Evolutionary conservation across 2,888 invertebrate species (phyloP).

Genomic region (Synergus laeviventris): DNA sequence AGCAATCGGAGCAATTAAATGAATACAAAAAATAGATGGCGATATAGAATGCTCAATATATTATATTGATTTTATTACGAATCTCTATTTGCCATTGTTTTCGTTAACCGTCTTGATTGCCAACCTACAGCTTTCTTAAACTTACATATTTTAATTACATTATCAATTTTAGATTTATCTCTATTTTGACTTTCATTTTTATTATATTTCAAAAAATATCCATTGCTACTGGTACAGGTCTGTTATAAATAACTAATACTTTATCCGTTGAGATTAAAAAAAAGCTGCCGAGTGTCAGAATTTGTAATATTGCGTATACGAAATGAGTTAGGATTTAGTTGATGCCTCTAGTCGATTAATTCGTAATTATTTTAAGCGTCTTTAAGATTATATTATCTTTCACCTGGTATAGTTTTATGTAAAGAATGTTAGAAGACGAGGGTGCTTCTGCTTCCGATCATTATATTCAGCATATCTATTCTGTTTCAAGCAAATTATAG

Average conservation of each 20-base stretch:
- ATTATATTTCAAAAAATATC: neutral
- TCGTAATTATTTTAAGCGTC: constrained; percentile 31
- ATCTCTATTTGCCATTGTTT: constrained; percentile 16
- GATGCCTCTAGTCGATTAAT: constrained; percentile 35
- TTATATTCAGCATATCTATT: constrained; percentile 12
- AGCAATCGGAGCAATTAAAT: neutral
- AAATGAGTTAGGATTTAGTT: constrained; percentile 34
- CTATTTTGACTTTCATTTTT: neutral
- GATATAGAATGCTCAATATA: neutral
- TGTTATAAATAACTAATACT: neutral
- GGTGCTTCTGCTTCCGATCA: constrained; percentile 22
- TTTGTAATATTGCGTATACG: constrained; percentile 30
- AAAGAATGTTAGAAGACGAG: constrained; percentile 11
- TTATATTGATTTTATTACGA: constrained; percentile 7
- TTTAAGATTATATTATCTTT: constrained; percentile 11
- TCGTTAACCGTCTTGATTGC: neutral
- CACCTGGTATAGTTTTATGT: constrained; percentile 11
- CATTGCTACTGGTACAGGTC: neutral
- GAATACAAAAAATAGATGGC: neutral
- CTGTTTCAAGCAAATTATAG: neutral
- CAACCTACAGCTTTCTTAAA: constrained; percentile 8
- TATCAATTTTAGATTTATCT: neutral
- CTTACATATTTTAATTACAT: neutral
- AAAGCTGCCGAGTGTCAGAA: constrained; percentile 18
- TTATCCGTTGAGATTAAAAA: neutral